Base-by-base conservation (phyloP, 2,113 vertebrate species). In the Ovibos moschatus region DNA sequence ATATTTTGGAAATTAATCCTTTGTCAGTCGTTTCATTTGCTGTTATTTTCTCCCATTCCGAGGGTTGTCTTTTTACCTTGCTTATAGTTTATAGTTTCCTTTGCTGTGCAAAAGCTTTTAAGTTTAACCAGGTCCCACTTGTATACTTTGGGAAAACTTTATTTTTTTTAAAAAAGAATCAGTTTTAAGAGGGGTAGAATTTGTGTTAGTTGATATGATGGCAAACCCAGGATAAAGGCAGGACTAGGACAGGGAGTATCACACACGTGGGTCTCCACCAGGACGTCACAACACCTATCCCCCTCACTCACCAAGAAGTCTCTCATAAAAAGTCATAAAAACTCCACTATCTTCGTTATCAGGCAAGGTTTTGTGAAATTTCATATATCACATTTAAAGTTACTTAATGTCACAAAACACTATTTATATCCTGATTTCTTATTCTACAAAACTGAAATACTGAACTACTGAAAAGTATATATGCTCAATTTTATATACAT, bases 391-490 rank as follows among this genome's bases (percentile, higher is more conserved):
- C n/a, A 95, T 40, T 36, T 91, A 86, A 89, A 81, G 58, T 90
- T 94, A 88, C n/a, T 89, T 95, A 84, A 47, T 92, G n/a, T 74
- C 51, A 76, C 4, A 94, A 76, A 95, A 87, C 33, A 92, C 71
- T 87, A 86, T 58, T 87, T 94, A 71, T 53, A 78, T 21, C 5
- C 9, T 74, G 13, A 95, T 45, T 33, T 85, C 53, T 95, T 74
- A 87, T 92, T 86, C 36, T 88, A 60, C 58, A 95, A 91, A 96
- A 76, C n/a, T 84, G 58, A 89, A 78, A 96, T 55, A 64, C 21
- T 88, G 12, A 71, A 84, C 86, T 96, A 88, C 60, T 94, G 36
- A 92, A 90, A 11, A 82, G 27, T 47, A 89, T 78, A 33, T 60
- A 86, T 45, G 76, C 43, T 93, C 43, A 79, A 93, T 89, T 89